Evolutionary conservation across 2,113 vertebrate species (phyloP).

Genomic region (Marcusenius ussheri): DNA sequence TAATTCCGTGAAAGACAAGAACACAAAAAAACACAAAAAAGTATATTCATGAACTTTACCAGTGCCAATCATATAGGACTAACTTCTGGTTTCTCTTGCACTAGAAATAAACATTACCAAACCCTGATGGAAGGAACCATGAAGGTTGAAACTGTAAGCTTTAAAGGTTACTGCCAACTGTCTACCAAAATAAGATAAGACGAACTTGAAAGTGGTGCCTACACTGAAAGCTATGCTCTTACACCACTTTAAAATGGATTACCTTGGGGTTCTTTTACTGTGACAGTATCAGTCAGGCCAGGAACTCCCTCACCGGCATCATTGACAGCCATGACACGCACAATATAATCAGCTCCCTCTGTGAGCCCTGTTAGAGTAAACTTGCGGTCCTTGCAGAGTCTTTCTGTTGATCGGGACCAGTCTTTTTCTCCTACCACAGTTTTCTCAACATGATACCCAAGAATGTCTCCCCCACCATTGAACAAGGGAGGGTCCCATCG

Average conservation of each 20-base stretch:
- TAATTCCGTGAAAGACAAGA: not conserved
- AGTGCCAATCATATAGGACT: not conserved
- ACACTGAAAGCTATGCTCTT: not conserved
- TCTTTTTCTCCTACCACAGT: conserved; percentile 76
- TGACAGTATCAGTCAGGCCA: conserved; percentile 77
- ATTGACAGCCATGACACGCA: conserved; percentile 82
- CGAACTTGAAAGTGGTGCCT: not conserved
- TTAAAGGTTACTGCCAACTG: not conserved
- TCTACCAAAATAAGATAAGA: not conserved
- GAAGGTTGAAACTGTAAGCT: not conserved
- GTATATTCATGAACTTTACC: not conserved
- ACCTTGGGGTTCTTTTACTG: conserved; percentile 87
- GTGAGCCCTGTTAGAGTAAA: conserved; percentile 79
- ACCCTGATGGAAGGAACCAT: not conserved
- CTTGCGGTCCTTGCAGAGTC: conserved; percentile 74
- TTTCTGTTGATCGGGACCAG: conserved; percentile 88
- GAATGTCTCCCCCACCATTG: conserved; percentile 88
- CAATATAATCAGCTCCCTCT: conserved; percentile 85
- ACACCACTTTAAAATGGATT: not conserved
- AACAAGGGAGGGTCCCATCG: conserved; percentile 84
- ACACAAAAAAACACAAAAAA: not conserved
- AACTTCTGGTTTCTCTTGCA: not conserved
- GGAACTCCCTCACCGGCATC: conserved; percentile 82
- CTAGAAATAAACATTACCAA: not conserved
- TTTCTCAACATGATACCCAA: conserved; percentile 88